Conservation (phyloP, 2,888 invertebrate species). For the Carterocephalus palaemon region DNA sequence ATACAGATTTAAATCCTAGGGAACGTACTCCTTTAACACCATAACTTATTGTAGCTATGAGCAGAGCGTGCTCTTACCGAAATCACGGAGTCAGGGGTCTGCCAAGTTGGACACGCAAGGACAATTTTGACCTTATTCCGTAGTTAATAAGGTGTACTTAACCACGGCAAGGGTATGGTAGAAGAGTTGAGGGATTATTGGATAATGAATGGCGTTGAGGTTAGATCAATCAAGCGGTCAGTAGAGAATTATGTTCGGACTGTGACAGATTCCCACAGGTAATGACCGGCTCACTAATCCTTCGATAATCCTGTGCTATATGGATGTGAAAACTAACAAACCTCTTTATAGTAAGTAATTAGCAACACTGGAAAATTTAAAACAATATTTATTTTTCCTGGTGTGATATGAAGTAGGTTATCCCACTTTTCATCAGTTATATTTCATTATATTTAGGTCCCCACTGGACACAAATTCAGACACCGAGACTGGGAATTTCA, state of each 20-base stretch:
- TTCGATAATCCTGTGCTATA: too few relatives aligned
- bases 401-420: too few relatives aligned
- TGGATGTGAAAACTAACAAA: background rate
- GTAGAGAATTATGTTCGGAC: conserved; percentile 20
- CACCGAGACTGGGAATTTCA: too few relatives aligned
- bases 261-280: conserved; percentile 24
- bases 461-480: too few relatives aligned
- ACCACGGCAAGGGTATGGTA: background rate
- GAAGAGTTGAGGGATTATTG: conserved; percentile 17
- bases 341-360: too few relatives aligned
- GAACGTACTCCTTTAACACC: conserved; percentile 20
- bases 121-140: conserved; percentile 1
- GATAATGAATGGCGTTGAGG: conserved; percentile 21
- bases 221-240: conserved; percentile 23
- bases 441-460: too few relatives aligned
- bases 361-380: too few relatives aligned
- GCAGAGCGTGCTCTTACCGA: conserved; percentile 20
- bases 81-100: conserved; percentile 18
- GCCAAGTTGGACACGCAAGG: conserved; percentile 7
- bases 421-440: too few relatives aligned
- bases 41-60: conserved; percentile 22
- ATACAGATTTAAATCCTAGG: conserved; percentile 19
- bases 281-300: conserved; percentile 14
- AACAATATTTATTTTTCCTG: too few relatives aligned
- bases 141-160: background rate